Base-by-base conservation (phyloP, 2,113 vertebrate species). In the Colaptes auratus region DNA sequence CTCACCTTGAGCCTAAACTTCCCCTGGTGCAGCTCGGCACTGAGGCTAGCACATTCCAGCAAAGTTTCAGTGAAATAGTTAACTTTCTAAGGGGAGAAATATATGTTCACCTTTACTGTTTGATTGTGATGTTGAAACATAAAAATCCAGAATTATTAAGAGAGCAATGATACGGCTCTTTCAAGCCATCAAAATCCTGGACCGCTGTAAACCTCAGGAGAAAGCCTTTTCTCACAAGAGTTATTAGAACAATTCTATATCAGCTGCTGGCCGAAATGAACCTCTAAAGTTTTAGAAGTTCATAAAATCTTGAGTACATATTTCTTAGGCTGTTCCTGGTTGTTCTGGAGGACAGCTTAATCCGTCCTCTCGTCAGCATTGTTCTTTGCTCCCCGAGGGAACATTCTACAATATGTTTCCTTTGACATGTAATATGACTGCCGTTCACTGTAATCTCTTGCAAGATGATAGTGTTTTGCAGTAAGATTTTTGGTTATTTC, bases 401-500 rank as follows among this genome's bases (percentile, higher is more conserved):
- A 73, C 91, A 50, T 42, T 82, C 59, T 64, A n/a, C 19, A 24
- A 3, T 65, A 10, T 50, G 18, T 59, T 82, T 88, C 55, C 60
- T 85, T 87, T 77, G 81, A 91, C 59, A 12, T 36, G 20, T 28
- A 36, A 50, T 50, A 28, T 0, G 4, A 48, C 28, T 89, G 31
- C 46, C 73, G 67, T 66, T 81, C n/a, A 19, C 6, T 12, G 11
- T 48, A 46, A 85, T 48, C n/a, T 72, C 36, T n/a, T 65, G 48
- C 31, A 60, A 77, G 53, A 60, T 27, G 30, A 53, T 48, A 61
- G 12, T 0, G 27, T 69, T 97, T 96, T 92, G 48, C 80, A 88
- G 66, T n/a, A 65, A 27, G 28, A 80, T 73, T 44, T 92, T 95
- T 92, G 55, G 19, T 86, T 89, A 59, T 92, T 95, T 84, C 75